Conservation (phyloP, 2,113 vertebrate species). For the Chloropsis hardwickii region DNA sequence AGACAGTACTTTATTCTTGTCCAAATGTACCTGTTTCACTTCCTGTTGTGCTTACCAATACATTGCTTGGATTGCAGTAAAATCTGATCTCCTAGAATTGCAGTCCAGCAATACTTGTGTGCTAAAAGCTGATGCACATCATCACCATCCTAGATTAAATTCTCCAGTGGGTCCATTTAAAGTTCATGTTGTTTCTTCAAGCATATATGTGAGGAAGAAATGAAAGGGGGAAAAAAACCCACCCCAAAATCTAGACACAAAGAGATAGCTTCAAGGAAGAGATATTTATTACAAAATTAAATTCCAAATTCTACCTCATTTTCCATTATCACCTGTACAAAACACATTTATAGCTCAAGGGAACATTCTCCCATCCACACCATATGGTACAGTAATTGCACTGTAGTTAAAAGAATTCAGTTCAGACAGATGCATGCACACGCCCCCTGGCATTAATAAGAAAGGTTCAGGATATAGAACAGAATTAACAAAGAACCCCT, state of each 20-base stretch:
- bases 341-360: conserved; percentile 13
- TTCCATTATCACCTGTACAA: conserved; percentile 29
- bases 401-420: neutral
- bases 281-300: conserved; percentile 75
- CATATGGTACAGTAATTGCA: neutral
- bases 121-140: neutral
- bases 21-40: neutral
- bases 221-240: neutral
- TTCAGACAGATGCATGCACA: neutral
- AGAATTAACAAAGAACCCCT: neutral
- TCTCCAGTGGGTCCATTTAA: neutral
- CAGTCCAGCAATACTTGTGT: neutral
- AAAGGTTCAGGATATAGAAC: neutral
- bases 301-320: conserved; percentile 28
- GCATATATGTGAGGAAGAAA: neutral
- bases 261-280: conserved; percentile 51
- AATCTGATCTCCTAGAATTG: neutral
- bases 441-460: neutral
- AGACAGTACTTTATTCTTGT: neutral
- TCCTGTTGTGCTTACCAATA: neutral
- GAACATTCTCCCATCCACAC: neutral
- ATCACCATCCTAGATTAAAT: neutral
- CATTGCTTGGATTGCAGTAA: neutral
- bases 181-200: neutral
- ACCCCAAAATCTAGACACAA: neutral